Base-by-base conservation (phyloP, 1,140 invertebrate genomes). In the Euborellia annulipes region DNA sequence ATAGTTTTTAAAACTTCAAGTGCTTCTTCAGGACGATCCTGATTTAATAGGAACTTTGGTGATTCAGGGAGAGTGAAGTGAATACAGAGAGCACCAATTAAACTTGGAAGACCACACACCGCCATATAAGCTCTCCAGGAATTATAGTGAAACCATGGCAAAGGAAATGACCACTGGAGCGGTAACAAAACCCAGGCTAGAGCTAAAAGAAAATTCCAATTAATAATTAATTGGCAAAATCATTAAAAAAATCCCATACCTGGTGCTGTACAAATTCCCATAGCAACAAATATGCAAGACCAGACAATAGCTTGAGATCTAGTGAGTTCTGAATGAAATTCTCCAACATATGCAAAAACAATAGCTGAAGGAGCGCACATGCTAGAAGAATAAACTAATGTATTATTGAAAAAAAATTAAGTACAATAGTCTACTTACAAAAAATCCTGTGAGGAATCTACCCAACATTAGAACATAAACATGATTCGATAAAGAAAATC, bases 291-390 rank as follows among this genome's bases (percentile, higher is more conserved):
- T 6, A 44, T 18, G 20, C 42, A 21, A 13, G 34, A n/a, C 42
- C 42, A 44, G 3, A 44, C 30, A 16, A 44, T 30, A 20, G 42
- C 23, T 8, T 30, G 8, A 0, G 42, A 21, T 14, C 42, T 23
- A 11, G 14, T 32, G 6, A 2, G 2, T 8, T 30, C 27, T 0
- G 23, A 44, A 13, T 34, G 17, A 32, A 44, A 44, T 18, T 44
- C 42, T 30, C 42, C 42, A 2, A 44, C 23, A 32, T 44, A 44
- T 7, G 42, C 23, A 32, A 34, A 44, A 17, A 34, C 13, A 7
- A 44, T 27, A 27, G 42, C 27, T n/a, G 23, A n/a, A 6, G 42
- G 20, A 8, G 21, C 42, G 19, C 42, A 34, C 6, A 44, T 44
- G 32, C 42, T 44, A 27, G 1, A 19, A 42, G n/a, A n/a, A n/a